These are phyloP conservation scores for Raphicerus campestris DNA, from an alignment of 2,113 vertebrate genomes.

Conservation along the genomic window DNA sequence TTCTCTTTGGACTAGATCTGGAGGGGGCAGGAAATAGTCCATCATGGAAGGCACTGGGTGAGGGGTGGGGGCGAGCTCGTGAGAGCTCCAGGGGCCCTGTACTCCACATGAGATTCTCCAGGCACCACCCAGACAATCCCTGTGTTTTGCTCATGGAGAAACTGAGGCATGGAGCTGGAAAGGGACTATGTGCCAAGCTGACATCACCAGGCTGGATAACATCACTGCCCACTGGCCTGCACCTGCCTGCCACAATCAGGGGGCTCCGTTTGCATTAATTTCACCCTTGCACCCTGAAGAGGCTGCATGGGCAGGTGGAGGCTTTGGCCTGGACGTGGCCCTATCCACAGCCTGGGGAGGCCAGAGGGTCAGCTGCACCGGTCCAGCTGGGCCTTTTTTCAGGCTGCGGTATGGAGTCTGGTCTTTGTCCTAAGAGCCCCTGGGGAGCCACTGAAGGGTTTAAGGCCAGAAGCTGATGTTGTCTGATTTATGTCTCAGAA, in stretches of 20 bases:
- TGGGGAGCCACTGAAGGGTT: conserved; percentile 66
- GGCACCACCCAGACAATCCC: background rate
- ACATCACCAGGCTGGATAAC: background rate
- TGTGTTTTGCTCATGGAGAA: conserved; percentile 4
- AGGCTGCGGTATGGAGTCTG: conserved; percentile 43
- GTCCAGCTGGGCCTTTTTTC: background rate
- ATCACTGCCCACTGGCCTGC: background rate
- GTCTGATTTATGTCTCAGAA: conserved; percentile 67
- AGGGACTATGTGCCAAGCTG: background rate
- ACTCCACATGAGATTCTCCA: background rate
- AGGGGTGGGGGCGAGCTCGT: rapidly evolving
- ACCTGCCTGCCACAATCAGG: background rate
- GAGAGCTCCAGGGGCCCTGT: background rate
- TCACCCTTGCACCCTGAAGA: background rate
- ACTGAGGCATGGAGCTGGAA: background rate
- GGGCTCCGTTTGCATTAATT: background rate
- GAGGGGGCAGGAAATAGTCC: background rate
- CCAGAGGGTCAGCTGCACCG: background rate
- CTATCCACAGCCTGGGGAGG: background rate
- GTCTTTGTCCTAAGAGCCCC: conserved; percentile 68
- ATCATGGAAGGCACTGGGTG: rapidly evolving
- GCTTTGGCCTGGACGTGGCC: background rate
- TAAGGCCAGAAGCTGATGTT: conserved; percentile 54
- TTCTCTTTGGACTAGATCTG: background rate
- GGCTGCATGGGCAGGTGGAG: background rate